A percentile compares a stretch with the other conserved stretches of the same genome.
phyloP scores from a whole-genome alignment of 2,797 vertebrate genomes.

The Sebastes baramenuke region DNA sequence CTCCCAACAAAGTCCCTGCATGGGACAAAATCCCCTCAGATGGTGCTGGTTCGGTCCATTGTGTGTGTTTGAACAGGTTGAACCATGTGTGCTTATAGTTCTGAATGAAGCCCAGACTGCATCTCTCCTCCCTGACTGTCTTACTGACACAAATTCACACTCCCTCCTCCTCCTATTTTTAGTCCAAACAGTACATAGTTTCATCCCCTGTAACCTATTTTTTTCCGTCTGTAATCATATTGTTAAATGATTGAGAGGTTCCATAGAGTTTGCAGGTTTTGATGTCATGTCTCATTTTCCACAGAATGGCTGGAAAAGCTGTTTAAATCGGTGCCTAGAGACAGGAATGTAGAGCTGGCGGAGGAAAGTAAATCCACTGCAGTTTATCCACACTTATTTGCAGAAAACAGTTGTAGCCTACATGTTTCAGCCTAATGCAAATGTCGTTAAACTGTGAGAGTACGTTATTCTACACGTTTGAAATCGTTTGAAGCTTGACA shows the following conservation, averaged over 20 bases:
- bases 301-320: constrained; percentile 25
- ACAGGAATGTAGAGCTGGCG: constrained; percentile 8
- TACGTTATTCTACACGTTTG: background rate
- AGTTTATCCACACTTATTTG: constrained; percentile 5
- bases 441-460: background rate
- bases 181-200: constrained; percentile 33
- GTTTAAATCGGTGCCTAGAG: constrained; percentile 11
- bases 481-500: background rate
- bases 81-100: background rate
- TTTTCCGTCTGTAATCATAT: constrained; percentile 37
- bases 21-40: background rate
- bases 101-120: constrained; percentile 33
- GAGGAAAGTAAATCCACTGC: background rate
- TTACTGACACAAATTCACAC: constrained; percentile 66
- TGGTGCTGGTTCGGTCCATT: background rate
- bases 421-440: background rate
- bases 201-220: constrained; percentile 33
- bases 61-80: background rate
- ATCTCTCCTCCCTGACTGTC: constrained; percentile 35
- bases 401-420: background rate
- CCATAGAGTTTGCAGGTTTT: constrained; percentile 18
- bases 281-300: constrained; percentile 39
- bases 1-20: background rate
- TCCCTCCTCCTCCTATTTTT: constrained; percentile 50
- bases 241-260: constrained; percentile 57